phyloP scores from a whole-genome alignment of 2,797 vertebrate species.

The Manis javanica region DNA sequence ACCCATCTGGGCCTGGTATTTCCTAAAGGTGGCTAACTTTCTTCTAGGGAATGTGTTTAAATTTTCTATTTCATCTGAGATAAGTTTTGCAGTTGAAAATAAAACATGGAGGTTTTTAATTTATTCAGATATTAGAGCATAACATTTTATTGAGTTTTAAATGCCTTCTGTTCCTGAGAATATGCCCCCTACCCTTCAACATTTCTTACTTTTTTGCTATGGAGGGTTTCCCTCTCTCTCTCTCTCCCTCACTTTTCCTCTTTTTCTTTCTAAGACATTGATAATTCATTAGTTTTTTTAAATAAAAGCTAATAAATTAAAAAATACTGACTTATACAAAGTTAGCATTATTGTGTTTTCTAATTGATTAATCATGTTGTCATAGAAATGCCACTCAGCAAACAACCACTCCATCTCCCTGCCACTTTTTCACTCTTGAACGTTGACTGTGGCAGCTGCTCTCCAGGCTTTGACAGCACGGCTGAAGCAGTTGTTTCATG shows the following conservation, averaged over 20 bases:
- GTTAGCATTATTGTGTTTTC: not conserved
- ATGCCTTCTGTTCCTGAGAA: not conserved
- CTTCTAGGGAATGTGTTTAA: not conserved
- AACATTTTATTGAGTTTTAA: not conserved
- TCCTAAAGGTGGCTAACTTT: not conserved
- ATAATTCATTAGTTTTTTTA: not conserved
- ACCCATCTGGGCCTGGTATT: not conserved
- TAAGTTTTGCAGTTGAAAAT: not conserved
- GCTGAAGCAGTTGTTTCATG: not conserved
- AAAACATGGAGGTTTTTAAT: not conserved
- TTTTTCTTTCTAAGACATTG: not conserved
- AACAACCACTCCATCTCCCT: not conserved
- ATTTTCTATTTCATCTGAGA: not conserved
- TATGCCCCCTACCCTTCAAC: not conserved
- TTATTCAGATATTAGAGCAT: not conserved
- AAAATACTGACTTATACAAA: not conserved
- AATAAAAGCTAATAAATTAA: not conserved
- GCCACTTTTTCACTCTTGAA: not conserved
- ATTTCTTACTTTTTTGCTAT: not conserved
- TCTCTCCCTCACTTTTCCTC: not conserved
- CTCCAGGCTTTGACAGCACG: not conserved
- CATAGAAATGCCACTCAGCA: not conserved
- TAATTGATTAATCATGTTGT: not conserved
- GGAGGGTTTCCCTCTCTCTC: not conserved
- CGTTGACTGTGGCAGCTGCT: fast-evolving